Evolutionary conservation across 2,888 invertebrate species (phyloP).

Genomic region (Epirrhoe tristata): DNA sequence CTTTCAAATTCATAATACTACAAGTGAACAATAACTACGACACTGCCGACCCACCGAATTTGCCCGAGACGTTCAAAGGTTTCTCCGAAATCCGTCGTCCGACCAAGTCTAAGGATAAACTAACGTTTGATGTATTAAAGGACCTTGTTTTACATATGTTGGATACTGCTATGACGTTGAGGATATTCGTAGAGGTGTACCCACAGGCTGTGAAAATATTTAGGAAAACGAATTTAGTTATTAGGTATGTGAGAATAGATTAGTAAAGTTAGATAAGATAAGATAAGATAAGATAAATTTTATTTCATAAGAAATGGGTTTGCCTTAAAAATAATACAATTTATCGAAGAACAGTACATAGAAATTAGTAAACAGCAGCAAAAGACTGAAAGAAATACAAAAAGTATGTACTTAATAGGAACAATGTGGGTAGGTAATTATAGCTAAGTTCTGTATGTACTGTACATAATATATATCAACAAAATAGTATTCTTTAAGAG

Average conservation of each 20-base stretch:
- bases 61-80: constrained; percentile 79
- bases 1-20: constrained; percentile 80
- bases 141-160: constrained; percentile 89
- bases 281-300: too few relatives aligned
- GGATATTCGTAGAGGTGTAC: constrained; percentile 88
- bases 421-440: too few relatives aligned
- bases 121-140: constrained; percentile 81
- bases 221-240: constrained; percentile 85
- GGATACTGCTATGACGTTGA: constrained; percentile 89
- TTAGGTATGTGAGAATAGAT: constrained; percentile 71
- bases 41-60: constrained; percentile 72
- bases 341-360: too few relatives aligned
- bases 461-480: too few relatives aligned
- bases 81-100: constrained; percentile 74
- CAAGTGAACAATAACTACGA: constrained; percentile 82
- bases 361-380: too few relatives aligned
- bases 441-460: too few relatives aligned
- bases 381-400: too few relatives aligned
- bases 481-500: not conserved
- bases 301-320: too few relatives aligned
- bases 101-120: constrained; percentile 59
- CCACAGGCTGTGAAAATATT: constrained; percentile 83
- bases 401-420: too few relatives aligned
- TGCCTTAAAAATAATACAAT: too few relatives aligned
- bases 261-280: too few relatives aligned